Evolutionary conservation across 2,888 invertebrate genomes (phyloP), one percentile per base, ranked within the genome.

Genomic region (Zygothrica quintamaculata): DNA sequence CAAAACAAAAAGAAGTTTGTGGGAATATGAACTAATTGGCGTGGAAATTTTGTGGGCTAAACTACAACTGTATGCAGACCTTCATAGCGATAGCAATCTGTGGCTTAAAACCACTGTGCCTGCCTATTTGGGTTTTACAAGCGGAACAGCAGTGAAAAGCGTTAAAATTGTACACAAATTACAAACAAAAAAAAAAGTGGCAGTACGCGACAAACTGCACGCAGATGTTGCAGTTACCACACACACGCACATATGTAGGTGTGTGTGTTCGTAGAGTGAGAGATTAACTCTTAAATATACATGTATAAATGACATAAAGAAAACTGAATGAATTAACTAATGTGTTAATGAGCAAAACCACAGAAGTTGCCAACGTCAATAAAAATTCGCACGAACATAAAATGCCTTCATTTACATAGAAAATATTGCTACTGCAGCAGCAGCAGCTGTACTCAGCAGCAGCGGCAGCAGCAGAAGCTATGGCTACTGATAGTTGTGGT

Each of bases 41-140:
- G 74, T 79, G 80, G 82, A 76, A 79, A 70, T 47, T 15, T 7
- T 50, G n/a, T n/a, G n/a, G n/a, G n/a, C n/a, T n/a, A n/a, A n/a
- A n/a, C n/a, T n/a, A n/a, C n/a, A n/a, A n/a, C n/a, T 50, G 44
- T 52, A 44, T 25, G 55, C 42, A 64, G 47, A 57, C 48, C 56
- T 57, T 53, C 12, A 7, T n/a, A n/a, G 46, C 33, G 71, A 66
- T 66, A 55, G 33, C 18, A 46, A 71, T 71, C 66, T 47, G 29
- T 25, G 29, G 18, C 31, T 62, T 33, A 56, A 5, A 50, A 13
- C 55, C 70, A 70, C 60, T 65, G 65, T 70, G 65, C 48, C 34
- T 8, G 29, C 11, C 16, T 18, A 16, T 46, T 26, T 47, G 42
- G 31, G 44, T 42, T 26, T 55, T 13, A 53, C 52, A 51, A 43